phyloP scores from a whole-genome alignment of 2,888 invertebrate genomes.

The Eurytoma californica region DNA sequence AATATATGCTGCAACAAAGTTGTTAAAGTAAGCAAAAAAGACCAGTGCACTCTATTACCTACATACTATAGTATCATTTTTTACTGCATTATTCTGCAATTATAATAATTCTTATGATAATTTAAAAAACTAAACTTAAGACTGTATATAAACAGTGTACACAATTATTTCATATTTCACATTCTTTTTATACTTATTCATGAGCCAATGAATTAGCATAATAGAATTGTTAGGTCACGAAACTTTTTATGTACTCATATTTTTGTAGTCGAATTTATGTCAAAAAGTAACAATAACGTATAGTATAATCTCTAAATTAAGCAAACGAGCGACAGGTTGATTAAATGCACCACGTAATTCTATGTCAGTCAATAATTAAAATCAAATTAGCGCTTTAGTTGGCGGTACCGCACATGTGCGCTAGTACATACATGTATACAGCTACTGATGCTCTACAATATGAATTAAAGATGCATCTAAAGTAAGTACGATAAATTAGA shows the following conservation, averaged over 20 bases:
- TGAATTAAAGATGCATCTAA: background rate
- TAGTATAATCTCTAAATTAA: slow-evolving; percentile 19
- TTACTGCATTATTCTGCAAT: no score
- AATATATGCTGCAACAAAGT: no score
- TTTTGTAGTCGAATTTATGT: background rate
- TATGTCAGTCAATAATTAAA: slow-evolving; percentile 42
- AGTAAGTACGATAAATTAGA: background rate
- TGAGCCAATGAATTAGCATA: no score
- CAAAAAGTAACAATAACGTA: slow-evolving; percentile 4
- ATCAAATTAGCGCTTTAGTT: slow-evolving; percentile 43
- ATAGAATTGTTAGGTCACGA: background rate
- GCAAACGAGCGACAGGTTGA: slow-evolving; percentile 29
- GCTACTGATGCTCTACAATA: background rate
- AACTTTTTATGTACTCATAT: background rate
- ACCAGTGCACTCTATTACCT: no score
- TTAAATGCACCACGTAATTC: slow-evolving; percentile 34
- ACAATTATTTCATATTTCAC: no score
- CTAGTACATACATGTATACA: background rate
- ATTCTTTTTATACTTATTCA: no score
- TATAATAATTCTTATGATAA: no score
- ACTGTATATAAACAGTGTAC: no score
- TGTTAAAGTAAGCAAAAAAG: no score
- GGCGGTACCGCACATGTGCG: background rate
- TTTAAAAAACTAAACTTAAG: no score
- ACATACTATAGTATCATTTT: no score